Conservation (phyloP, 2,888 invertebrate genomes). For the Hanleya hanleyi region DNA sequence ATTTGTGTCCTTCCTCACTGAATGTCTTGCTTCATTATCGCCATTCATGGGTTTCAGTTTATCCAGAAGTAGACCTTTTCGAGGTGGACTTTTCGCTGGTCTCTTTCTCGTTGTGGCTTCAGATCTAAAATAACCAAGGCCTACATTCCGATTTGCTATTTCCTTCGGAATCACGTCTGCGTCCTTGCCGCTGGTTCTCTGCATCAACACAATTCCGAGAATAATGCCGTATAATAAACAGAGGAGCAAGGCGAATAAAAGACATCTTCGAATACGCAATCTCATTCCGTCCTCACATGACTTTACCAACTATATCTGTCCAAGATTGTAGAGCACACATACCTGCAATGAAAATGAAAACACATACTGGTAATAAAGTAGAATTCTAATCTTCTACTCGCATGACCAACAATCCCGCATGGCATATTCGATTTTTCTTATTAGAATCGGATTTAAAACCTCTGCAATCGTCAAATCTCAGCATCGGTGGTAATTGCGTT, state of each 20-base stretch:
- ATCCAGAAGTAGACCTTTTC: not conserved
- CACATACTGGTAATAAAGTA: too few species aligned
- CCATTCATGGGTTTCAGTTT: not conserved
- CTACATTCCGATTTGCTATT: not conserved
- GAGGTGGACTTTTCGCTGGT: not conserved
- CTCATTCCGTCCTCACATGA: not conserved
- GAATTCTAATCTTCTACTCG: too few species aligned
- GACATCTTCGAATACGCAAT: slow-evolving; percentile 13
- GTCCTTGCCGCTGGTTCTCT: not conserved
- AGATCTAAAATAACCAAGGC: not conserved
- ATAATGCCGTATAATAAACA: slow-evolving; percentile 16
- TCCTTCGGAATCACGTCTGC: not conserved
- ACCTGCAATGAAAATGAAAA: too few species aligned
- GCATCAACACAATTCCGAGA: not conserved
- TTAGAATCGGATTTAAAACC: too few species aligned
- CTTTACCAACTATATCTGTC: not conserved
- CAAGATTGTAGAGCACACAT: too few species aligned
- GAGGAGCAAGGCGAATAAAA: slow-evolving; percentile 6
- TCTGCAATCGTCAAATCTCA: too few species aligned
- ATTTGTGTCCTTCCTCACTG: too few species aligned
- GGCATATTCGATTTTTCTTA: too few species aligned
- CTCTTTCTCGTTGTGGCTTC: not conserved
- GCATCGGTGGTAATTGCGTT: too few species aligned
- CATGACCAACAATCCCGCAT: too few species aligned
- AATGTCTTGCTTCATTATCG: too few species aligned